These are phyloP conservation scores for Manis javanica DNA, from an alignment of 2,797 vertebrate genomes.

Conservation along the genomic window DNA sequence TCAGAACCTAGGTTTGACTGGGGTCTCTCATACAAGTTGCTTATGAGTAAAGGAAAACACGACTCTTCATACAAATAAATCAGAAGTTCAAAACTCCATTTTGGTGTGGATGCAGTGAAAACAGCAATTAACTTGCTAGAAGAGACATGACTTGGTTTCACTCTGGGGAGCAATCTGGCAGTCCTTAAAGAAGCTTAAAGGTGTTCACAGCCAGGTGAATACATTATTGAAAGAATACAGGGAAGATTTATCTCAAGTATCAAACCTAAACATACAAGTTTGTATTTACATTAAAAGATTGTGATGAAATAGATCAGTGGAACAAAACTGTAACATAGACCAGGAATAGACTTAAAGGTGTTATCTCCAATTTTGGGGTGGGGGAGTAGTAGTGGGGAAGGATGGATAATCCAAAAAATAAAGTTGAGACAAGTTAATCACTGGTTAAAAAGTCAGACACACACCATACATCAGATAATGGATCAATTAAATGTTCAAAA, in stretches of 20 bases:
- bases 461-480: not conserved
- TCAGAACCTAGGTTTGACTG: not conserved
- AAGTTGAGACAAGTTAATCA: not conserved
- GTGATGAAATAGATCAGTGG: not conserved
- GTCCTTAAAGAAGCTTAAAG: not conserved
- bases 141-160: not conserved
- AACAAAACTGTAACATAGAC: not conserved
- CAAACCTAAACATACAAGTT: not conserved
- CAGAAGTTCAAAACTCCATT: constrained; percentile 5
- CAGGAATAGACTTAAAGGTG: not conserved
- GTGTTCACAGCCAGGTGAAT: not conserved
- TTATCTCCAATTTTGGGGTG: not conserved
- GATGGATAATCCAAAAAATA: not conserved
- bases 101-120: not conserved
- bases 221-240: not conserved
- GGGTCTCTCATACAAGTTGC: not conserved
- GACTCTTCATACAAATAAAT: not conserved
- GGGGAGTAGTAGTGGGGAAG: not conserved
- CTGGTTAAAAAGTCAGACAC: not conserved
- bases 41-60: not conserved
- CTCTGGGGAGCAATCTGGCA: not conserved
- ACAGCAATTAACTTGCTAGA: not conserved
- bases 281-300: not conserved
- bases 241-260: not conserved
- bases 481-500: not conserved